Evolutionary conservation across 2,797 vertebrate species (phyloP).

Genomic region (Margarornis squamiger): DNA sequence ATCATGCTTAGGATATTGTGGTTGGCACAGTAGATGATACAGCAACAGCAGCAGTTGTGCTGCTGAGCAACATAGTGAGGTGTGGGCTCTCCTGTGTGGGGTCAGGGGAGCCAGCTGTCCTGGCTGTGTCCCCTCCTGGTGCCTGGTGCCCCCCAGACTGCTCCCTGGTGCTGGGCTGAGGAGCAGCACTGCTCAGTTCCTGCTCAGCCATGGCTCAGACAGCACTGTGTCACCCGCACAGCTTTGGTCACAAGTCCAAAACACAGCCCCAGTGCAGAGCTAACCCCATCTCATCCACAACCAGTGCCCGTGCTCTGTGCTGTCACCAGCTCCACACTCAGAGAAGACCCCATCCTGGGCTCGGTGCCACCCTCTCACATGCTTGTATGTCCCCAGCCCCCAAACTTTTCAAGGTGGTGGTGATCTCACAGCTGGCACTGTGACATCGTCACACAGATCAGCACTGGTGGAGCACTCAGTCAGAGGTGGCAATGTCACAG

Average conservation of each 20-base stretch:
- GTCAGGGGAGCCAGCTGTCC: neutral
- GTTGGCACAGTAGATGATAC: fast-evolving
- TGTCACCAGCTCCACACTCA: neutral
- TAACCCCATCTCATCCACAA: neutral
- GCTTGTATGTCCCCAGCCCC: fast-evolving
- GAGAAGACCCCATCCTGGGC: neutral
- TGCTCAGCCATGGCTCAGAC: neutral
- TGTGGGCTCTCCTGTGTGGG: neutral
- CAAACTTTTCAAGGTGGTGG: neutral
- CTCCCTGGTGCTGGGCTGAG: neutral
- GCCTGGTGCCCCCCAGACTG: neutral
- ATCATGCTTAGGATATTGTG: fast-evolving
- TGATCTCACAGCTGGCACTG: neutral
- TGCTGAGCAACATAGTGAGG: neutral
- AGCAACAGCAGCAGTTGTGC: neutral
- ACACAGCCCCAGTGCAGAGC: fast-evolving
- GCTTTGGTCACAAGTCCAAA: neutral
- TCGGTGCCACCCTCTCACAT: neutral
- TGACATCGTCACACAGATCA: fast-evolving
- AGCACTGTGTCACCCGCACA: fast-evolving
- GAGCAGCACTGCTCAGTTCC: neutral
- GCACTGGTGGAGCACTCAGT: too few species aligned
- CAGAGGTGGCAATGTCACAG: neutral
- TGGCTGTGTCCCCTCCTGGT: neutral
- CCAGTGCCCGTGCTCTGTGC: neutral